Evolutionary conservation across 1,140 invertebrate genomes (phyloP), one percentile per base, ranked within the genome.

Genomic region (Mycetomoellerius zeteki): DNA sequence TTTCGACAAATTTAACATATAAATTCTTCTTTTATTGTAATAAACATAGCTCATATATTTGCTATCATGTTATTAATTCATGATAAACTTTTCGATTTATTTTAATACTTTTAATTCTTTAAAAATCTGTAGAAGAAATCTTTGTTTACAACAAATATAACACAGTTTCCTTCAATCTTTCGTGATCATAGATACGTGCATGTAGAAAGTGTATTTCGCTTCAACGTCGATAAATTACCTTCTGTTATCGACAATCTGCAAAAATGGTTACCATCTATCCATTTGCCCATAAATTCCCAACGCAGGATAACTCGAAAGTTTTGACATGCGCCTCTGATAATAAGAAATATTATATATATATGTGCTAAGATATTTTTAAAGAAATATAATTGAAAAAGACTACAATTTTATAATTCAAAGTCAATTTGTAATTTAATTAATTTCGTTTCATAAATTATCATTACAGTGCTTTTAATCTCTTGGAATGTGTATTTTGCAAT

Each of bases 191-290:
- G 16, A 81, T 30, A 50, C 8, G 10, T 21, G 64, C 5, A 2
- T 69, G n/a, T 30, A 81, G 19, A 14, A 50, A 50, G 14, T 16
- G 47, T 65, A 37, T 16, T 19, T 52, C 8, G 21, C 7, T 43
- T 33, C 24, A 30, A 60, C 3, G 65, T 62, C 77, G 77, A 69
- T 80, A 80, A 56, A 21, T 60, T 75, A 21, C 12, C 37, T 75
- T 12, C 0, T 12, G 69, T 84, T 84, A 84, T 62, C 80, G 69
- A 84, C 69, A 14, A 62, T 60, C 54, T 75, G 7, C 47, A 84
- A 60, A 14, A 50, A 24, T 33, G 69, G 5, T 24, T 56, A 50
- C 80, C 8, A 14, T 14, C 24, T 84, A 62, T 84, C 54, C 80
- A 50, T 62, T 50, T 12, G 60, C 5, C n/a, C 27, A 21, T 84